These are phyloP conservation scores for Anhinga rufa DNA, from an alignment of 2,113 vertebrate genomes.

Conservation along the genomic window DNA sequence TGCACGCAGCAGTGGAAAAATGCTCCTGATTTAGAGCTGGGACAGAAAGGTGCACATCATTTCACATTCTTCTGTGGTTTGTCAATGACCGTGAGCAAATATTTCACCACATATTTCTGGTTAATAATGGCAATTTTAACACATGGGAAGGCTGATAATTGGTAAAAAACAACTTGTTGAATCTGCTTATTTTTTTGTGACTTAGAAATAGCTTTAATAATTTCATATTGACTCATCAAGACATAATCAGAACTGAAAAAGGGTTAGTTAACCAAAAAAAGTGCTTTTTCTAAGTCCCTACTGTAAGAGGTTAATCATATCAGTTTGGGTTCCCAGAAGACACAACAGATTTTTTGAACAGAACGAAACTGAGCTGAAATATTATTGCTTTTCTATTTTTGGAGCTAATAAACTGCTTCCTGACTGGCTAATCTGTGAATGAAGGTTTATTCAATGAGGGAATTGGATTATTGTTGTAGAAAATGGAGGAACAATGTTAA, in stretches of 20 bases:
- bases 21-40: not conserved
- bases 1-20: not conserved
- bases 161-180: not conserved
- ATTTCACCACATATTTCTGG: not conserved
- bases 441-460: not conserved
- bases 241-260: not conserved
- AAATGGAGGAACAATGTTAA: not conserved
- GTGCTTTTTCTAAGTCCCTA: not conserved
- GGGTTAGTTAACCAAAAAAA: not conserved
- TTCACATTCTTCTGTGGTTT: not conserved
- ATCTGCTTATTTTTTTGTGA: not conserved
- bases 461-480: not conserved
- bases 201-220: not conserved
- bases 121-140: not conserved
- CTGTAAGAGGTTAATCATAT: not conserved
- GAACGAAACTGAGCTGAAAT: not conserved
- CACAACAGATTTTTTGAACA: not conserved
- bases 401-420: not conserved
- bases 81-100: not conserved
- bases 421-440: constrained; percentile 3
- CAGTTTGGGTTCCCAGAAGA: not conserved
- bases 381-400: not conserved
- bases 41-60: not conserved
- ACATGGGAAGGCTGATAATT: not conserved
- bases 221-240: not conserved